Evolutionary conservation across 2,888 invertebrate species (phyloP), one percentile per base, ranked within the genome.

Genomic region (Rhagonycha lutea): DNA sequence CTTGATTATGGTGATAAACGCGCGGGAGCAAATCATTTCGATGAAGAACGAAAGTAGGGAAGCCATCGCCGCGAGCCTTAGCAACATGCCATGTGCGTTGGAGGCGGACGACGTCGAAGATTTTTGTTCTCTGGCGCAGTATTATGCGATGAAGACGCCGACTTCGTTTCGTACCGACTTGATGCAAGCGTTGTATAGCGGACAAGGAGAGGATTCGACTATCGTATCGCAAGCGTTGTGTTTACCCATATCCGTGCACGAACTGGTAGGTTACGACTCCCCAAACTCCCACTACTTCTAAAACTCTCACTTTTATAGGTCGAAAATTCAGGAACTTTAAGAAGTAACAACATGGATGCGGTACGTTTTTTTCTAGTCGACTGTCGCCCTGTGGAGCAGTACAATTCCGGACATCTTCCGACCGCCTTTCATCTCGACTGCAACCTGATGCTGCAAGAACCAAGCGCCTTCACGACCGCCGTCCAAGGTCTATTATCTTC

Each of bases 401-500:
- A 98, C 86, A 98, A 98, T 89, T 94, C 95, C 72, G 99, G 99
- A 0, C 98, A 99, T 89, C 91, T 99, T 80, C 95, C 97, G 1
- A 98, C 98, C 70, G 99, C 99, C 73, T 99, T 99, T 89, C 98
- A 99, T 89, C 90, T 99, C 79, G 99, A 99, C 88, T 98, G 98
- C 84, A 96, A 97, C 88, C 90, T 99, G 84, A 97, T 99, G 97
- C 90, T 99, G 75, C 97, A 98, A 89, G 98, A 98, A 86, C 99
- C 98, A 0, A 92, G 94, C 80, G 96, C 98, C 70, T 99, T 99
- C 87, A 92, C 94, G 76, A 97, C 96, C 29, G 98, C 98, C 23
- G 97, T 98, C 4, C 96, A 97, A 88, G 98, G 98, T 0, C 88
- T 98, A 79, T 89, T 98, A 71, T 94, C 95, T 85, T 96, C 97